Evolutionary conservation across 2,888 invertebrate species (phyloP).

Genomic region (Steinernema carpocapsae): DNA sequence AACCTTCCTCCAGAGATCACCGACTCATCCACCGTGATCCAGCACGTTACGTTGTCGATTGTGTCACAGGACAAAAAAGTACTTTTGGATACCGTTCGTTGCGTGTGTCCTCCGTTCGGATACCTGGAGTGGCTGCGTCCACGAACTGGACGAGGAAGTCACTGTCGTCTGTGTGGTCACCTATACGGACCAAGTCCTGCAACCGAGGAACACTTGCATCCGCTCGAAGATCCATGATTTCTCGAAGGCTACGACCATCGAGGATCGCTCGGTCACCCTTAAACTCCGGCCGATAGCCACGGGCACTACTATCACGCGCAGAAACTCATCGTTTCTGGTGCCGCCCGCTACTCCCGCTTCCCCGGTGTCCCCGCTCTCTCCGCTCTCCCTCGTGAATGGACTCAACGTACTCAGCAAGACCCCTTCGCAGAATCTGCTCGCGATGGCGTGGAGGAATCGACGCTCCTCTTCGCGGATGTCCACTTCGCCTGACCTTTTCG

Average conservation of each 20-base stretch:
- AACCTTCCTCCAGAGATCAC: conserved; percentile 45
- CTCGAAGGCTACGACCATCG: conserved; percentile 41
- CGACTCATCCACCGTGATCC: conserved; percentile 50
- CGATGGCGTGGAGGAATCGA: conserved; percentile 13
- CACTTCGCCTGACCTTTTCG: background rate
- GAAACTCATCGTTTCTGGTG: conserved; percentile 42
- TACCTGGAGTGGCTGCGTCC: conserved; percentile 49
- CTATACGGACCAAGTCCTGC: conserved; percentile 50
- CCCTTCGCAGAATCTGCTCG: conserved; percentile 6
- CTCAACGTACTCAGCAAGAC: background rate
- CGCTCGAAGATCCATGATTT: conserved; percentile 42
- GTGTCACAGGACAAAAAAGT: conserved; percentile 40
- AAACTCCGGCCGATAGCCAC: conserved; percentile 41
- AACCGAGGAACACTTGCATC: conserved; percentile 49
- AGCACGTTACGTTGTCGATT: conserved; percentile 48
- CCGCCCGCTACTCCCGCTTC: background rate
- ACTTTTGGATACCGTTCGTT: conserved; percentile 47
- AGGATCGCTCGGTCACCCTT: conserved; percentile 42
- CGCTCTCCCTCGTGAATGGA: background rate
- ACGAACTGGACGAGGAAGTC: conserved; percentile 37
- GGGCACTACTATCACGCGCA: conserved; percentile 42
- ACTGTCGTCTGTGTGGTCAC: conserved; percentile 44
- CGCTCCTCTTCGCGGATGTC: conserved; percentile 1
- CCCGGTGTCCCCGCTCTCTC: conserved; percentile 8
- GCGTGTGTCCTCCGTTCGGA: conserved; percentile 52